Base-by-base conservation (phyloP, 2,113 vertebrate species). In the Pseudorasbora parva region DNA sequence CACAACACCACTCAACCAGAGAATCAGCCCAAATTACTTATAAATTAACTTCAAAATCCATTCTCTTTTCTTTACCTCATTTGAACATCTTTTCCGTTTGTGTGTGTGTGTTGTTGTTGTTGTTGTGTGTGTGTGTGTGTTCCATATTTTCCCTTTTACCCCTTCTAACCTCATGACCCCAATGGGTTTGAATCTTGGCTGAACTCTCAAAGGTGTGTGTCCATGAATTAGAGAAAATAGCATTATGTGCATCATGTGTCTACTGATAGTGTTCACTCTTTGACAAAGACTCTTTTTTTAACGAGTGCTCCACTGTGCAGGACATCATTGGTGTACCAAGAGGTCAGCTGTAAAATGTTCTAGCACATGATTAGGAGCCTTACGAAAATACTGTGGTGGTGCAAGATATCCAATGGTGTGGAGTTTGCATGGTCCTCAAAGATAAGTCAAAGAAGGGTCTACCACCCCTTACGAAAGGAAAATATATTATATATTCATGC, bases 231-330 rank as follows among this genome's bases (percentile, higher is more conserved):
- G 30, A 57, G 2, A 15, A 10, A 49, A 66, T 30, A 9, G 23
- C 45, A 73, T 73, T 45, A 74, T 74, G 14, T 27, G 41, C 14
- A 66, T 82, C 72, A 71, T 66, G 74, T 78, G 73, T 43, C 23
- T 62, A 8, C 84, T 43, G 41, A 81, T 45, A 37, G 15, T 9
- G 64, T 68, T 68, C 4, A 37, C 8, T 37, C 17, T 19, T 23
- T 62, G 25, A 62, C 72, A 71, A 82, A 30, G 23, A 57, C 33
- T 47, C 57, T 37, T 19, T 64, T 37, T 21, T 37, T 19, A 73
- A 64, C 73, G 45, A 64, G 30, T 25, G 47, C 5, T 45, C 10
- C n/a, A 73, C 10, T 69, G 41, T 27, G 21, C 33, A 76, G 47
- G 5, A 73, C 66, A 64, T 60, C 73, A 71, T 54, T 64, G 43